These are phyloP conservation scores for Xylocopa sonorina DNA, from an alignment of 1,140 invertebrate genomes.

Conservation along the genomic window DNA sequence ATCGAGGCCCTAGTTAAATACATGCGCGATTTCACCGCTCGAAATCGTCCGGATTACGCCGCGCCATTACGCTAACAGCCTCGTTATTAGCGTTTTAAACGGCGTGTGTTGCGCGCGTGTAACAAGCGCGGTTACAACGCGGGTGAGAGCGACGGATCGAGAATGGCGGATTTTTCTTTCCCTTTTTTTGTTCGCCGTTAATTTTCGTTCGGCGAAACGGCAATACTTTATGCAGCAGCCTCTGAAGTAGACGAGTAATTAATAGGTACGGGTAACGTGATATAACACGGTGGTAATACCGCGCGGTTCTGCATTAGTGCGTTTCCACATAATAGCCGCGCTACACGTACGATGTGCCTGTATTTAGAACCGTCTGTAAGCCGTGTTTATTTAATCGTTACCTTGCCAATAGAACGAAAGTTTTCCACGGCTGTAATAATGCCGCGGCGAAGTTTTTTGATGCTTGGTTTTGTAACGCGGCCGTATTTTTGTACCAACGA, in stretches of 20 bases:
- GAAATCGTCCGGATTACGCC: conserved; percentile 17
- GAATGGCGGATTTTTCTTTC: background rate
- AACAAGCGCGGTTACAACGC: background rate
- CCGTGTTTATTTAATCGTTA: background rate
- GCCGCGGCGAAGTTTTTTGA: no score
- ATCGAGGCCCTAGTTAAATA: conserved; percentile 6
- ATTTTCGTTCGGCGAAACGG: background rate
- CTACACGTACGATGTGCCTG: background rate
- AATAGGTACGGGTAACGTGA: background rate
- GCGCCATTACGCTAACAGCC: conserved; percentile 16
- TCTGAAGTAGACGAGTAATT: background rate
- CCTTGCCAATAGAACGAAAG: no score
- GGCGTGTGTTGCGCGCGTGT: background rate
- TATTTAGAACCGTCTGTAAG: background rate
- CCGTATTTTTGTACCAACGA: no score
- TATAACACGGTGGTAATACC: background rate
- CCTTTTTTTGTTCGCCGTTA: background rate
- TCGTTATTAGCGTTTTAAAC: conserved; percentile 21
- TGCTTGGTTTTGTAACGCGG: no score
- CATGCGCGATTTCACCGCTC: background rate
- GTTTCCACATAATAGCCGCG: no score
- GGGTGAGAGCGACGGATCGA: background rate
- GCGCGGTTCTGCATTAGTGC: background rate
- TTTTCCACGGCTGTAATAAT: no score
- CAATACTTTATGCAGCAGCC: background rate